A percentile compares a stretch with the other conserved stretches of the same genome.
Conservation (phyloP, 2,797 vertebrate species). For the Xenopus petersii region DNA sequence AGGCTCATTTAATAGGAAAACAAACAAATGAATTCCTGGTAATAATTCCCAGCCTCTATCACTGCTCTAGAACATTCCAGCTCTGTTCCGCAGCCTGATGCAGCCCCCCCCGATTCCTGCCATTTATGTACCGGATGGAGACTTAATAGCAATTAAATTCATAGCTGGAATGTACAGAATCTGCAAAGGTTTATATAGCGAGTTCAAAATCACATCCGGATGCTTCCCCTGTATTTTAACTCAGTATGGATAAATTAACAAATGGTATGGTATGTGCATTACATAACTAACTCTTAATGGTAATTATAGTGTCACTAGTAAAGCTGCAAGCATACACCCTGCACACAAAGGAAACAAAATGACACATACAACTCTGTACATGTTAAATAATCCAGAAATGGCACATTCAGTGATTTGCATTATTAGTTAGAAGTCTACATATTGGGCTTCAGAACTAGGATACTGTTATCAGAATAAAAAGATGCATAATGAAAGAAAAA, state of each 20-base stretch:
- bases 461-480: no score
- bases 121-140: background rate
- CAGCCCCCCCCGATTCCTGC: background rate
- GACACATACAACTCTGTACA: no score
- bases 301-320: no score
- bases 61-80: background rate
- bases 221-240: background rate
- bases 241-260: constrained; percentile 9
- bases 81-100: background rate
- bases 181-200: constrained; percentile 4
- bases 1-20: constrained; percentile 11
- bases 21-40: constrained; percentile 3
- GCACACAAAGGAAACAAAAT: no score
- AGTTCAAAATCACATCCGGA: constrained; percentile 2
- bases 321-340: no score
- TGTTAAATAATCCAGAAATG: no score
- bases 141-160: constrained; percentile 1
- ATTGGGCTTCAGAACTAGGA: no score
- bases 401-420: no score
- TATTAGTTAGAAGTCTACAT: no score
- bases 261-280: constrained; percentile 22
- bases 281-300: background rate
- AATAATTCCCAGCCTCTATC: background rate
- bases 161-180: constrained; percentile 9
- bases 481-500: no score